A percentile compares a stretch with the other conserved stretches of the same genome.
These are phyloP conservation scores for Didymodactylos carnosus DNA, from an alignment of 2,888 invertebrate species.

Conservation along the genomic window DNA sequence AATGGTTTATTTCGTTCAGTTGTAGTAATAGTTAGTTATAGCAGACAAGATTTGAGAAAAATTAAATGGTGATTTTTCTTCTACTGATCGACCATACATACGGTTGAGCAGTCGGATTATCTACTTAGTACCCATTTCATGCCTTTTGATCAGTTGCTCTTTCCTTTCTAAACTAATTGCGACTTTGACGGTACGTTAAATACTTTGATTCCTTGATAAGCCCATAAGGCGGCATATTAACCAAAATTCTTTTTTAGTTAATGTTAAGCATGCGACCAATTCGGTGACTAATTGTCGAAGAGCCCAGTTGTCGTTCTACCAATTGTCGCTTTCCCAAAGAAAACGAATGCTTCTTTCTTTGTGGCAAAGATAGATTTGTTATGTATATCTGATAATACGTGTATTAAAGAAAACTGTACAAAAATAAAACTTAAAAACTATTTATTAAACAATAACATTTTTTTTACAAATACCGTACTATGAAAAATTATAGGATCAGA, in stretches of 20 bases:
- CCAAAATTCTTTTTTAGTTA: not conserved
- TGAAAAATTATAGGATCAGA: too few species aligned
- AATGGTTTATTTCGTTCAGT: not conserved
- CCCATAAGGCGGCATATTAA: not conserved
- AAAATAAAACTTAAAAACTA: too few species aligned
- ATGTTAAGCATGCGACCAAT: not conserved
- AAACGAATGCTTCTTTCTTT: too few species aligned
- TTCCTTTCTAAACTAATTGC: not conserved
- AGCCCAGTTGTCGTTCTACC: not conserved
- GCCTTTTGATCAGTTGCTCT: not conserved
- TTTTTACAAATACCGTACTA: too few species aligned
- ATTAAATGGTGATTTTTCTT: not conserved
- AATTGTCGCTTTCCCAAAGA: too few species aligned
- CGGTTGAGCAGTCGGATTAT: not conserved
- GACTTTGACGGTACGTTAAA: accelerated
- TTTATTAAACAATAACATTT: too few species aligned
- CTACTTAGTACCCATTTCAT: not conserved
- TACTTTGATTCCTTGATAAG: not conserved
- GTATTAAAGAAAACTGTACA: too few species aligned
- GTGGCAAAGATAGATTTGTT: too few species aligned
- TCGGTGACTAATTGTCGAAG: not conserved
- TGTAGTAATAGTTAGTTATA: not conserved
- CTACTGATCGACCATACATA: not conserved
- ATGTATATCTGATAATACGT: too few species aligned
- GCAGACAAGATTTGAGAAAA: not conserved